A percentile compares a stretch with the other conserved stretches of the same genome.
Conservation (phyloP, 2,797 vertebrate species). For the Chelonia mydas region DNA sequence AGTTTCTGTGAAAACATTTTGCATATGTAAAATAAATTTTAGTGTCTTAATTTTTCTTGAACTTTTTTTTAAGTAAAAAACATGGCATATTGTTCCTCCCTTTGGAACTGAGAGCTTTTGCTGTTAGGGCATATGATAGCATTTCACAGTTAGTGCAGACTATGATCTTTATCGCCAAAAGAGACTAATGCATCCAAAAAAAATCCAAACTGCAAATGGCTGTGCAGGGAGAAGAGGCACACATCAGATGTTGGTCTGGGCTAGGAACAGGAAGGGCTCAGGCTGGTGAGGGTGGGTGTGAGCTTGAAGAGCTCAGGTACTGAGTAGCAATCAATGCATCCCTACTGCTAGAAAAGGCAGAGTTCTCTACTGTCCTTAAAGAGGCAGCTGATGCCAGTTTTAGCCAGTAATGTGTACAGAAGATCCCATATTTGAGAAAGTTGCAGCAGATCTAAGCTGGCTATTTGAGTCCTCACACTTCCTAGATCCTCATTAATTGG, state of each 20-base stretch:
- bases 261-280: not conserved
- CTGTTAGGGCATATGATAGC: not conserved
- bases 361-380: not conserved
- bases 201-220: no score
- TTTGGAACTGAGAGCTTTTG: not conserved
- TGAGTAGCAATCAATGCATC: not conserved
- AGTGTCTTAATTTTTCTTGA: not conserved
- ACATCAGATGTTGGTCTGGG: no score
- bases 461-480: no score
- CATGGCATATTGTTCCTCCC: not conserved
- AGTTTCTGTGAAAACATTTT: slow-evolving; percentile 27
- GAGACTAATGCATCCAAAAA: not conserved
- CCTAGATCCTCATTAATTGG: no score
- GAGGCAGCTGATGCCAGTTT: not conserved
- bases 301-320: not conserved
- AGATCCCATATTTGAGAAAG: not conserved
- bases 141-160: not conserved
- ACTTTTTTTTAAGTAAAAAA: not conserved
- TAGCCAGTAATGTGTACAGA: no score
- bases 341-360: no score
- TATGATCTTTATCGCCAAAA: not conserved
- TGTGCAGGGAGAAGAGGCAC: no score
- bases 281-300: no score
- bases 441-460: not conserved
- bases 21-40: not conserved